Percentiles rank a stretch among this genome's conserved stretches.
phyloP scores from a whole-genome alignment of 2,797 vertebrate species.

The Pseudomugil tenellus region DNA sequence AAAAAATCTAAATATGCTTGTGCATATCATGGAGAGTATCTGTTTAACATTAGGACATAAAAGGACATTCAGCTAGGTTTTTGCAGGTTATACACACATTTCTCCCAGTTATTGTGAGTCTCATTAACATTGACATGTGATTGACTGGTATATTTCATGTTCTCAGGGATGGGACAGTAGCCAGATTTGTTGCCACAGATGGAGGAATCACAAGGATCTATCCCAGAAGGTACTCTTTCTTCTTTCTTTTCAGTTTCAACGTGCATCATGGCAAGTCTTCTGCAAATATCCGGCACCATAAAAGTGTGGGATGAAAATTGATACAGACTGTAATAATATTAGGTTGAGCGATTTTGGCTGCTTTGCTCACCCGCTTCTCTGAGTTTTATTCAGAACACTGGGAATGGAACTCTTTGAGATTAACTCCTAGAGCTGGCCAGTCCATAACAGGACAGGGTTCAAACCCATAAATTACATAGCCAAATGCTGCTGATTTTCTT shows the following conservation, averaged over 20 bases:
- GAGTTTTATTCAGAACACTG: conserved; percentile 52
- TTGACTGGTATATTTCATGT: conserved; percentile 49
- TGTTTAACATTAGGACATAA: conserved; percentile 61
- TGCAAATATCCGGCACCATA: conserved; percentile 36
- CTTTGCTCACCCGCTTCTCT: conserved; percentile 53
- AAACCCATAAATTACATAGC: conserved; percentile 43
- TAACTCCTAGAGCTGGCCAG: conserved; percentile 44
- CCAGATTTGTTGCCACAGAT: conserved; percentile 95
- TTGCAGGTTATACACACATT: background rate
- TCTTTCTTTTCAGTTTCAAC: conserved; percentile 30
- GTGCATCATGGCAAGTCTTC: background rate
- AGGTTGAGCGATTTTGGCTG: conserved; percentile 46
- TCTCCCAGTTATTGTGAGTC: conserved; percentile 12
- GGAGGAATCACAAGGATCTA: conserved; percentile 96
- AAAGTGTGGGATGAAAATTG: conserved; percentile 64
- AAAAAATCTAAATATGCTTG: conserved; percentile 43
- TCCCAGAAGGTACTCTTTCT: conserved; percentile 89
- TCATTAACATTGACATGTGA: conserved; percentile 48
- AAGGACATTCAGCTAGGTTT: conserved; percentile 18
- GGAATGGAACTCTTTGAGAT: conserved; percentile 52
- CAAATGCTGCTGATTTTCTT: conserved; percentile 49
- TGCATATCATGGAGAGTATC: conserved; percentile 36
- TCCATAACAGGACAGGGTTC: conserved; percentile 45
- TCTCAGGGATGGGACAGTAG: conserved; percentile 88
- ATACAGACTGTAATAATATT: conserved; percentile 54